Evolutionary conservation across 2,113 vertebrate genomes (phyloP).

Genomic region (Lophochroa leadbeateri): DNA sequence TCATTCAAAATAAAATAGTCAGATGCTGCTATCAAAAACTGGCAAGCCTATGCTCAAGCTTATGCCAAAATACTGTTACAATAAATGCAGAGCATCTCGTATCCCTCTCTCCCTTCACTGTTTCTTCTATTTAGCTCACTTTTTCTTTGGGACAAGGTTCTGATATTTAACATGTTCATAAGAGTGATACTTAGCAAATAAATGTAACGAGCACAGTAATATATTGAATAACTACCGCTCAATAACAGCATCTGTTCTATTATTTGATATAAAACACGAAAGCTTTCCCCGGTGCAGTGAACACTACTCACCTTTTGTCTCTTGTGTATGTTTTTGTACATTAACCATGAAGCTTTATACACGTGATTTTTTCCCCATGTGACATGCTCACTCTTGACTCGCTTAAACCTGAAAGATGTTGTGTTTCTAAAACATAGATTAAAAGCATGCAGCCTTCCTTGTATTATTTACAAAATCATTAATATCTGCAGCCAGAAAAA

Average conservation of each 20-base stretch:
- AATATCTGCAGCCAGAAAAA: neutral
- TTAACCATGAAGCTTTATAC: neutral
- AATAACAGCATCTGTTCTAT: neutral
- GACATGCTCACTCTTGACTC: neutral
- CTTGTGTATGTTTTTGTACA: neutral
- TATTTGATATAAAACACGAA: neutral
- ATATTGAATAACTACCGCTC: neutral
- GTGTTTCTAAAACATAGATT: neutral
- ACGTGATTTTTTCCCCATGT: neutral
- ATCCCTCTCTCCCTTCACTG: neutral
- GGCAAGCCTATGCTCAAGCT: neutral
- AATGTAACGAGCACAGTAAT: neutral
- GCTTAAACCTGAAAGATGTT: neutral
- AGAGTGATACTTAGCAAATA: neutral
- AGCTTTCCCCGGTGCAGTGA: neutral
- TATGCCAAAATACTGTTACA: neutral
- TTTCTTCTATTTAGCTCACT: neutral
- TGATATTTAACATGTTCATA: neutral
- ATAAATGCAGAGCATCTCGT: neutral
- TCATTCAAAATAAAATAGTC: neutral
- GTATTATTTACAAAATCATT: neutral
- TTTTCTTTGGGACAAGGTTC: neutral
- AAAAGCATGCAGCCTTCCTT: neutral
- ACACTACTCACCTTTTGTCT: neutral
- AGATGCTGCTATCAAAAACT: neutral